These are phyloP conservation scores for Maccullochella peelii DNA, from an alignment of 2,113 vertebrate species.

Conservation along the genomic window DNA sequence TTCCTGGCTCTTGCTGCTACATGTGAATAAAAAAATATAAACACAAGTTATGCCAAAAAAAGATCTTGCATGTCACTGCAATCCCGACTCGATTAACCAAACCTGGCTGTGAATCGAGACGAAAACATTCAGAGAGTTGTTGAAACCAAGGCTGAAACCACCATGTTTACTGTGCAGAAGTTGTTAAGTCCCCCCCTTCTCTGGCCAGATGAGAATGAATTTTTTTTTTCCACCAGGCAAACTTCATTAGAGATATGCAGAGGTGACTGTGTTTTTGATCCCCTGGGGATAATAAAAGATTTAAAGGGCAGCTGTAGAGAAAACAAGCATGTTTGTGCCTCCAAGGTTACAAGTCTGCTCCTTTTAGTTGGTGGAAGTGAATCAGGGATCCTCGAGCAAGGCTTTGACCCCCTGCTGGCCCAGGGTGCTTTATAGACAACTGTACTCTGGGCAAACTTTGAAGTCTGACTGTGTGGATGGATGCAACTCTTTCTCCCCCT, in stretches of 20 bases:
- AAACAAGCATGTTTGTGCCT: neutral
- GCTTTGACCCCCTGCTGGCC: constrained; percentile 4
- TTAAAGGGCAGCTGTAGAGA: neutral
- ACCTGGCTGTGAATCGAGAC: constrained; percentile 34
- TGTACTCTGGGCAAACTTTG: constrained; percentile 8
- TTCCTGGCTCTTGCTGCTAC: constrained; percentile 52
- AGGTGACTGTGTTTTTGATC: constrained; percentile 8
- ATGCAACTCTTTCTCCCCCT: neutral
- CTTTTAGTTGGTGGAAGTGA: neutral
- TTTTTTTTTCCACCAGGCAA: constrained; percentile 36
- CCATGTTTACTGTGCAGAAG: constrained; percentile 32
- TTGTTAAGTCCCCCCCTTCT: neutral
- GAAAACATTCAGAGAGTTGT: constrained; percentile 19
- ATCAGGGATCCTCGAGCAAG: neutral
- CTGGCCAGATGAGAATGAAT: constrained; percentile 17
- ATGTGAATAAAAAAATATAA: constrained; percentile 47
- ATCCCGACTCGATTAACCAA: constrained; percentile 19
- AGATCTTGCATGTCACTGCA: constrained; percentile 13
- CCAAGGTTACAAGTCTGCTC: neutral
- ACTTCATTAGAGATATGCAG: constrained; percentile 22
- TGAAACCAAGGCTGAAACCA: constrained; percentile 23
- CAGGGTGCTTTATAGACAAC: neutral
- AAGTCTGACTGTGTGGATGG: neutral
- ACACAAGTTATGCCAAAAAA: constrained; percentile 9
- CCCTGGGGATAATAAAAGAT: constrained; percentile 19